These are phyloP conservation scores for Brachyopa scutellaris DNA, from an alignment of 2,888 invertebrate species.

Conservation along the genomic window DNA sequence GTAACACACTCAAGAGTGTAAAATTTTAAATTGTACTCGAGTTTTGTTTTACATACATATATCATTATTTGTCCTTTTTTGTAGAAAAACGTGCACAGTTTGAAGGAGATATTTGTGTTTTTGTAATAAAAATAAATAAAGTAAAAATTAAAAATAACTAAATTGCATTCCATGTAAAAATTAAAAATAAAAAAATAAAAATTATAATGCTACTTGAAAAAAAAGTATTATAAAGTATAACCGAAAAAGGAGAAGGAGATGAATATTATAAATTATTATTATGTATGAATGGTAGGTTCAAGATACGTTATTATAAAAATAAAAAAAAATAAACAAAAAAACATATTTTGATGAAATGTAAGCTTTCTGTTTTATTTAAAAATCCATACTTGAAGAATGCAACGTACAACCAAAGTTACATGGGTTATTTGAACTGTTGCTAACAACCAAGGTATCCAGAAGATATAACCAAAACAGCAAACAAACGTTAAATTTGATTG, in stretches of 20 bases:
- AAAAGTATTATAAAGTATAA: constrained; percentile 59
- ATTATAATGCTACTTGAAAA: constrained; percentile 63
- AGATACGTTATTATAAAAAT: constrained; percentile 76
- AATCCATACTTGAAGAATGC: too few species aligned
- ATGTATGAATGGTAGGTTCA: constrained; percentile 75
- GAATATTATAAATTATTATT: constrained; percentile 71
- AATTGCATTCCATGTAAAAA: constrained; percentile 81
- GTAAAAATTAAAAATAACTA: constrained; percentile 40
- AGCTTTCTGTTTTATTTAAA: constrained; percentile 33
- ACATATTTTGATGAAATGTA: constrained; percentile 76
- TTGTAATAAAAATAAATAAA: constrained; percentile 66
- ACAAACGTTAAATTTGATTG: too few species aligned
- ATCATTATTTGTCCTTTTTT: constrained; percentile 7
- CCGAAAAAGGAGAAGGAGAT: constrained; percentile 44
- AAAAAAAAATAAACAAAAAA: constrained; percentile 74
- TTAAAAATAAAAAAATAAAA: constrained; percentile 60
- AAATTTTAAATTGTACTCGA: constrained; percentile 24
- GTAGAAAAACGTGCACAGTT: constrained; percentile 25
- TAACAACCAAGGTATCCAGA: too few species aligned
- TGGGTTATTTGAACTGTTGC: too few species aligned
- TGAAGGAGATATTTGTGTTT: constrained; percentile 48
- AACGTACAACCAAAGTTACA: too few species aligned
- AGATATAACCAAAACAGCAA: too few species aligned
- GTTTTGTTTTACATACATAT: constrained; percentile 28
- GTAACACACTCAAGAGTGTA: constrained; percentile 27